Evolutionary conservation across 1,140 invertebrate genomes (phyloP).

Genomic region (Steinernema khuongi): DNA sequence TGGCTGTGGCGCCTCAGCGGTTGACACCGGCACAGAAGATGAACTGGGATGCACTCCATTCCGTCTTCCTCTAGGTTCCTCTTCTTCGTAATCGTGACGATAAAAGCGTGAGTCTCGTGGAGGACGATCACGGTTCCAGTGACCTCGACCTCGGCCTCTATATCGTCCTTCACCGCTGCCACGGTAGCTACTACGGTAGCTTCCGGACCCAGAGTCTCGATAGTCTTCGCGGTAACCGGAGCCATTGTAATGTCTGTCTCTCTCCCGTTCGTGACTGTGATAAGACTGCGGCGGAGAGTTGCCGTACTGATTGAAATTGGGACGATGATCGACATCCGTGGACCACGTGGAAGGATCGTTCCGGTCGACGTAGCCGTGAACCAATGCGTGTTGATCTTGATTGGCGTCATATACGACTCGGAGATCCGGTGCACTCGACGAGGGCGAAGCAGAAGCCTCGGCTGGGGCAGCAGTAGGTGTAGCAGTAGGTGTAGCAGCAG

Average conservation of each 20-base stretch:
- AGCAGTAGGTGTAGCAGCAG: background rate
- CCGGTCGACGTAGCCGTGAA: background rate
- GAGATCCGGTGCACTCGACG: background rate
- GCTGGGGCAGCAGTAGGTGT: background rate
- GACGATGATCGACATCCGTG: background rate
- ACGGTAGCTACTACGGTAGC: background rate
- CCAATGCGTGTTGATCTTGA: background rate
- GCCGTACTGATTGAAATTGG: constrained; percentile 7
- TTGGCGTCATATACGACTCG: background rate
- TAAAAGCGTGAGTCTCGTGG: background rate
- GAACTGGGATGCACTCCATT: background rate
- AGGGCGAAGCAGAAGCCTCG: background rate
- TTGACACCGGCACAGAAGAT: background rate
- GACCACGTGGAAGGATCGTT: background rate
- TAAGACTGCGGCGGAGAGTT: background rate
- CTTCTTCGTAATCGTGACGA: background rate
- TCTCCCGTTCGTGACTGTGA: background rate
- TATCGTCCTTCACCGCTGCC: background rate
- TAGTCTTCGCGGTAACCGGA: background rate
- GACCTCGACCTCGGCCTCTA: background rate
- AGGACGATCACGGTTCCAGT: background rate
- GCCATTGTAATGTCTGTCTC: constrained; percentile 1
- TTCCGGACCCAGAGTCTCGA: background rate
- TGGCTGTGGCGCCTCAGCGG: background rate
- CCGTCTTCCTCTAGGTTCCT: background rate